phyloP scores from a whole-genome alignment of 2,797 vertebrate species.

The Rhynchonycteris naso region DNA sequence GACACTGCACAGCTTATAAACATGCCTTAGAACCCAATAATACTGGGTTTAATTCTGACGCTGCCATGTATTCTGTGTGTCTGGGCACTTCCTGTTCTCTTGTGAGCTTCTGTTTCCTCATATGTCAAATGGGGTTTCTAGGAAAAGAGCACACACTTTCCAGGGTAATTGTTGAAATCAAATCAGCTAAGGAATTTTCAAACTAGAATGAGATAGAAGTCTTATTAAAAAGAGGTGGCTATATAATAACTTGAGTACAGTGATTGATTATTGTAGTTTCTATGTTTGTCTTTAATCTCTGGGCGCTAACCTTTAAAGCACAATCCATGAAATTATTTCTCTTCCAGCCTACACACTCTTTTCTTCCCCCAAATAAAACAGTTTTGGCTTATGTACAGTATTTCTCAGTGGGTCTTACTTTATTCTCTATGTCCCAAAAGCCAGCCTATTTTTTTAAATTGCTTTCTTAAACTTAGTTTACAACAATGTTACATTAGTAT shows the following conservation, averaged over 20 bases:
- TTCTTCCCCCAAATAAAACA: background rate
- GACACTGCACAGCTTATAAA: background rate
- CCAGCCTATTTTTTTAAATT: background rate
- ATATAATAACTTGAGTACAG: background rate
- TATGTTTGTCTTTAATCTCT: background rate
- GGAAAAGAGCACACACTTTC: background rate
- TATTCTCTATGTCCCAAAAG: background rate
- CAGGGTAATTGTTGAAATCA: background rate
- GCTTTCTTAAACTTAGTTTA: background rate
- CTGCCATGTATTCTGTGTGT: background rate
- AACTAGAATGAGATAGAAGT: background rate
- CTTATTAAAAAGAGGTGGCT: background rate
- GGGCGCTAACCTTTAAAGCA: background rate
- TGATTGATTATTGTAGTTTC: background rate
- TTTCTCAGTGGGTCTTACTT: background rate
- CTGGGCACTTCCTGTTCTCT: background rate
- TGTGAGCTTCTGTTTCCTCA: background rate
- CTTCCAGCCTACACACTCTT: background rate
- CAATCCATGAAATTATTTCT: background rate
- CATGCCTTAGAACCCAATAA: background rate
- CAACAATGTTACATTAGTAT: background rate
- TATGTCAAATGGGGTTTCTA: background rate
- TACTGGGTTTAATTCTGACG: background rate
- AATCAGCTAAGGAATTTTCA: background rate
- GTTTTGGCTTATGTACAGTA: background rate